These are phyloP conservation scores for Streptopelia turtur DNA, from an alignment of 2,797 vertebrate species.

Conservation along the genomic window DNA sequence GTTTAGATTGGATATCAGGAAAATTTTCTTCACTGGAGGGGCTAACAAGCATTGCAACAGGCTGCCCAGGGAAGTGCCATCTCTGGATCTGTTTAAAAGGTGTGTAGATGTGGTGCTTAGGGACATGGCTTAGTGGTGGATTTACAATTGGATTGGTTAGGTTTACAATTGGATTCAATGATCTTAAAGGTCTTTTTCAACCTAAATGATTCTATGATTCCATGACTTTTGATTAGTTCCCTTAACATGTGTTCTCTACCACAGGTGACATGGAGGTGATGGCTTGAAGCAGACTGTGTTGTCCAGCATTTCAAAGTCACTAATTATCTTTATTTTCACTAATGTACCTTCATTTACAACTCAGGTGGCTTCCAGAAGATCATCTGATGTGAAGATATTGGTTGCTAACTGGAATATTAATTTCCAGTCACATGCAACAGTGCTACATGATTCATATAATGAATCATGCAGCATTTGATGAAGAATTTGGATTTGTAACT, in stretches of 20 bases:
- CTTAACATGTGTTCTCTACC: not conserved
- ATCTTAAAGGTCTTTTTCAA: no score
- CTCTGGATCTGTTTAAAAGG: no score
- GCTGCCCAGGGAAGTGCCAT: no score
- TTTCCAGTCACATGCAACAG: not conserved
- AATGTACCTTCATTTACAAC: not conserved
- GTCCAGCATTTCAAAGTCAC: not conserved
- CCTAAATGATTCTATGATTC: no score
- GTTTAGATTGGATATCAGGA: no score
- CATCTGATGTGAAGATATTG: not conserved
- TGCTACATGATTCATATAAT: not conserved
- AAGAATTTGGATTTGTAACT: not conserved
- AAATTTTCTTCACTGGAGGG: no score
- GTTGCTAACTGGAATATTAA: not conserved
- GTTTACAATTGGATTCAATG: no score
- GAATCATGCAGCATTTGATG: not conserved
- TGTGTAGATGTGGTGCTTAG: no score
- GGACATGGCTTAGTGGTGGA: no score
- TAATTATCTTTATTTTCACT: not conserved
- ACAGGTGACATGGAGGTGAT: not conserved
- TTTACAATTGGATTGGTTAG: no score
- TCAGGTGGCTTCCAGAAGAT: not conserved
- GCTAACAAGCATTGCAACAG: no score
- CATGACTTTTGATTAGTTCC: not conserved
- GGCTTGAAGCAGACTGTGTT: not conserved